Base-by-base conservation (phyloP, 1,140 invertebrate species). In the Zaprionus davidi region DNA sequence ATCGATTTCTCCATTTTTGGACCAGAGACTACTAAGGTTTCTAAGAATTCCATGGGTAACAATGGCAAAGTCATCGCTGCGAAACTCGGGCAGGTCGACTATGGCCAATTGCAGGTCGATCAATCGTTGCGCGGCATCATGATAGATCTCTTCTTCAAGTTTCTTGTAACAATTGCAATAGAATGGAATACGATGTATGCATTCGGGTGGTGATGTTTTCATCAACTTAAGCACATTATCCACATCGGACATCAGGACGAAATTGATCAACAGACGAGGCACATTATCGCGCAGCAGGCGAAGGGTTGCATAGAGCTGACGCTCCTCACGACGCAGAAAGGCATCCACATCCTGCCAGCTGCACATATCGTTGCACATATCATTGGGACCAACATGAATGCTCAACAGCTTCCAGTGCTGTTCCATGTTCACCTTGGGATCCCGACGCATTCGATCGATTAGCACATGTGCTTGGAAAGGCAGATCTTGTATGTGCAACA, bases 321-420 rank as follows among this genome's bases (percentile, higher is more conserved):
- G 57, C 49, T 69, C 55, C 44, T 78, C 73, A 20, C 36, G 34
- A 1, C 41, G 34, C 17, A 90, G 44, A 46, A 79, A 79, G n/a
- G 62, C 38, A 15, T 71, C 49, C n/a, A 65, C 22, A 64, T 76
- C 60, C n/a, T 60, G 49, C 57, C 68, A 59, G 20, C 20, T 41
- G 82, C 95, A 96, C 9, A 95, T 93, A 9, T 94, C 93, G 7
- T 86, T 64, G 80, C 96, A 97, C 58, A 97, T 94, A 78, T 97
- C 95, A 83, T 97, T 97, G 28, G 93, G 82, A 24, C 96, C 96
- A 31, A 96, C 94, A 91, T 96, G 94, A 2, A 96, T 77, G 4
- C 93, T 95, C 17, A 96, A 93, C 9, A 90, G 28, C 36, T 97
- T 97, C 96, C 96, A 97, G 80, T 95, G 93, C 7, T 93, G 93